Conservation (phyloP, 2,888 invertebrate species). For the Diogma glabrata region DNA sequence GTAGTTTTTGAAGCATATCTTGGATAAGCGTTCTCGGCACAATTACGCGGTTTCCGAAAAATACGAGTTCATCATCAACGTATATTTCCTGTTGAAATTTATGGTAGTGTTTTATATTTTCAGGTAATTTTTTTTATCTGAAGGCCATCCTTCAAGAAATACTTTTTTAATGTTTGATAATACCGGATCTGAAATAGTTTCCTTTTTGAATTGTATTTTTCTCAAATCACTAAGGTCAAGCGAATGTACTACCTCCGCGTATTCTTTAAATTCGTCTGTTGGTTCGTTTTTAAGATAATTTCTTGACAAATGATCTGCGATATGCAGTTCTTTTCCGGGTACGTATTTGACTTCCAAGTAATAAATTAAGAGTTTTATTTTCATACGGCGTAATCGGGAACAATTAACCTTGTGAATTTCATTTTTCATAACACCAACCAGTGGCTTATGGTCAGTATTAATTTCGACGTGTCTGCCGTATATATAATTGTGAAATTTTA, state of each 20-base stretch:
- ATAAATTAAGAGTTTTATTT: not conserved
- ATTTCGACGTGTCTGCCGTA: too few species aligned
- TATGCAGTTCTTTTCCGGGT: not conserved
- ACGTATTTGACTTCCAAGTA: not conserved
- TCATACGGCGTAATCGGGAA: not conserved
- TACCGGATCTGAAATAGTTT: not conserved
- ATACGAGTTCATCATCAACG: not conserved
- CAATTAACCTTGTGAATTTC: not conserved
- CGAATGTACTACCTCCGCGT: not conserved
- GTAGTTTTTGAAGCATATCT: not conserved
- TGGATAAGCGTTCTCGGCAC: not conserved
- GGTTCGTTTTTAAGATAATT: not conserved
- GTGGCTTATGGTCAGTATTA: not conserved
- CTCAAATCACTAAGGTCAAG: not conserved
- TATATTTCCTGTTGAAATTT: not conserved
- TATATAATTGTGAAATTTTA: too few species aligned
- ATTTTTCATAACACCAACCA: not conserved
- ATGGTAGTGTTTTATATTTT: not conserved
- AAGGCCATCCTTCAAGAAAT: not conserved
- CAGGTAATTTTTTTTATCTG: not conserved
- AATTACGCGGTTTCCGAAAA: not conserved
- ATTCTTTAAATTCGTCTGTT: not conserved
- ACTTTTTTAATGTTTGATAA: not conserved
- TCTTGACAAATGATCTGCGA: not conserved
- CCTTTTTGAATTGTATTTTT: not conserved